Conservation (phyloP, 2,113 vertebrate genomes). For the Pangasianodon gigas region DNA sequence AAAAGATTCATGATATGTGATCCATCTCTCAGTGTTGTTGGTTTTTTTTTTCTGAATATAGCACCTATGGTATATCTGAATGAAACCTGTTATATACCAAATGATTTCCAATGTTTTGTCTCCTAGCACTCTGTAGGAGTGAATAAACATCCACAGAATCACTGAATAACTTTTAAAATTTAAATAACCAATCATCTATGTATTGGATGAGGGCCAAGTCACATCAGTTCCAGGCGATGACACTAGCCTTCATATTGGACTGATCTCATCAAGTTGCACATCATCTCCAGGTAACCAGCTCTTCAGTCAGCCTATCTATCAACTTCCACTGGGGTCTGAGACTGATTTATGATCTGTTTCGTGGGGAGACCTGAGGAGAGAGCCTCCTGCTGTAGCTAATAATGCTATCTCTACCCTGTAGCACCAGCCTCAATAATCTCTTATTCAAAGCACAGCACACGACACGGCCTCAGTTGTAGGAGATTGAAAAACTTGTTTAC, state of each 20-base stretch:
- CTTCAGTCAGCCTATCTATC: constrained; percentile 45
- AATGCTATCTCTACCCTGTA: constrained; percentile 46
- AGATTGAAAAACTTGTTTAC: constrained; percentile 48
- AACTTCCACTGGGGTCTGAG: constrained; percentile 36
- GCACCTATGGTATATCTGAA: background rate
- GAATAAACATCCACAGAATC: background rate
- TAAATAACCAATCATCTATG: background rate
- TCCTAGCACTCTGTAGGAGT: background rate
- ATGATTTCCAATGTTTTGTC: background rate
- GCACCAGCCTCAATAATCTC: constrained; percentile 40
- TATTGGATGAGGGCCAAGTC: background rate
- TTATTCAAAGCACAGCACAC: constrained; percentile 39
- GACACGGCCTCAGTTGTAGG: constrained; percentile 33
- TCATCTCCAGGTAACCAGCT: constrained; percentile 43
- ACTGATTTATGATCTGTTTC: constrained; percentile 53
- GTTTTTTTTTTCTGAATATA: background rate
- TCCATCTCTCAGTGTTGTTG: background rate
- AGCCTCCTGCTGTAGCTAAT: constrained; percentile 38
- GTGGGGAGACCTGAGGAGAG: constrained; percentile 31
- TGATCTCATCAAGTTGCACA: constrained; percentile 40
- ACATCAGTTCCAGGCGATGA: constrained; percentile 31
- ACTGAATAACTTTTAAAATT: background rate
- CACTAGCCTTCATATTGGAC: constrained; percentile 30
- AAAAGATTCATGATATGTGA: constrained; percentile 20
- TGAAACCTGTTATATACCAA: background rate